These are phyloP conservation scores for Noctua fimbriata DNA, from an alignment of 2,888 invertebrate species.

Conservation along the genomic window DNA sequence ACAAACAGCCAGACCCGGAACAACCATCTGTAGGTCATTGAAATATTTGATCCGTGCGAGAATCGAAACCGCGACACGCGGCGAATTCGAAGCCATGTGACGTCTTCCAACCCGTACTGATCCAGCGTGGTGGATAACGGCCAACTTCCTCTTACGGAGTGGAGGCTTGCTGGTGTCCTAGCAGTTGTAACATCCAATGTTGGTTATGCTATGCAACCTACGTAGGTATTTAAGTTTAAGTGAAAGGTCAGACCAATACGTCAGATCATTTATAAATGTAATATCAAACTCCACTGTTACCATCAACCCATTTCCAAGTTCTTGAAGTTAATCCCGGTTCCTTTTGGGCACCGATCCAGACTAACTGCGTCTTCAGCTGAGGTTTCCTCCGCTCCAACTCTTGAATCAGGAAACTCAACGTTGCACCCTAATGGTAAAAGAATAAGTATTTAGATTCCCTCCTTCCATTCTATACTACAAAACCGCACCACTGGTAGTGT, in stretches of 20 bases:
- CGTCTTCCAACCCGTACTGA: background rate
- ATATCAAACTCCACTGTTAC: constrained; percentile 80
- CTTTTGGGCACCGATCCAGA: constrained; percentile 97
- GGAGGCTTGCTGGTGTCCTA: background rate
- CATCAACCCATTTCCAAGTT: constrained; percentile 97
- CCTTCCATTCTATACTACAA: too few species aligned
- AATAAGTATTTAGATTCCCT: too few species aligned
- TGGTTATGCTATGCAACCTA: background rate
- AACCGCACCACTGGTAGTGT: too few species aligned
- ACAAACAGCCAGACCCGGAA: background rate
- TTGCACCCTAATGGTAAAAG: constrained; percentile 86
- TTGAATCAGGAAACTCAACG: constrained; percentile 93
- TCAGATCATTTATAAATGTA: background rate
- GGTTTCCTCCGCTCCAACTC: constrained; percentile 95
- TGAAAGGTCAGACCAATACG: too few species aligned
- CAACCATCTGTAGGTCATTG: background rate
- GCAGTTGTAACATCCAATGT: background rate
- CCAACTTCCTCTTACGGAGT: background rate
- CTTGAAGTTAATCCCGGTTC: constrained; percentile 95
- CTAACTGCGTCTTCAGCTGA: constrained; percentile 95
- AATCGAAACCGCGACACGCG: background rate
- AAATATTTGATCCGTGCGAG: background rate
- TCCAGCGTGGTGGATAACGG: background rate
- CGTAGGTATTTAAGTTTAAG: background rate
- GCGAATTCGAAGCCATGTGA: background rate